phyloP scores from a whole-genome alignment of 2,888 invertebrate genomes.

The Emesis russula region DNA sequence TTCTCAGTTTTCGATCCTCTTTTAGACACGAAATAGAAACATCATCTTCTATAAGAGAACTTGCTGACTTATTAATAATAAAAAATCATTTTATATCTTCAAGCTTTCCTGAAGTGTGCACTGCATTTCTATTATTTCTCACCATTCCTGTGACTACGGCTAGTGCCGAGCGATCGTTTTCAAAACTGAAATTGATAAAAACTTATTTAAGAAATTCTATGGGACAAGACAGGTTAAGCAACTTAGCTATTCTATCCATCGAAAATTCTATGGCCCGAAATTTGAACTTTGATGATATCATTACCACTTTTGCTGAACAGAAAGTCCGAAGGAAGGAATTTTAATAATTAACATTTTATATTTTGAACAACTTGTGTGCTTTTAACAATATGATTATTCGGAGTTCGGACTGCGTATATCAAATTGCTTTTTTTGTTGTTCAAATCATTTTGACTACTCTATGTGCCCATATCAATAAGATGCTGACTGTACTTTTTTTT shows the following conservation, averaged over 20 bases:
- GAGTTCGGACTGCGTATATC: too few species aligned
- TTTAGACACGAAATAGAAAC: constrained; percentile 6
- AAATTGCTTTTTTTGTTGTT: constrained; percentile 25
- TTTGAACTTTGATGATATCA: constrained; percentile 61
- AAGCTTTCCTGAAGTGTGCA: constrained; percentile 46
- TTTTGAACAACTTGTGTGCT: too few species aligned
- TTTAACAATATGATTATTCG: too few species aligned
- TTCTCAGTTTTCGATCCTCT: constrained; percentile 35
- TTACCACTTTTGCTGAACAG: constrained; percentile 50
- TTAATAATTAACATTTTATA: constrained; percentile 39
- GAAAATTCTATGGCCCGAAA: constrained; percentile 57
- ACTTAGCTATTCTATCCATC: constrained; percentile 58
- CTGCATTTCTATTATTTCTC: constrained; percentile 38
- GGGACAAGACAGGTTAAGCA: constrained; percentile 48
- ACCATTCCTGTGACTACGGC: constrained; percentile 30
- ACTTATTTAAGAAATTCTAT: constrained; percentile 60
- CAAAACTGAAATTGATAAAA: constrained; percentile 55
- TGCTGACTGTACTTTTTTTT: too few species aligned
- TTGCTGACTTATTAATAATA: constrained; percentile 48
- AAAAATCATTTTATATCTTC: constrained; percentile 34
- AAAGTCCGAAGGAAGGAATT: constrained; percentile 37
- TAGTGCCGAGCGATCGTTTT: constrained; percentile 47
- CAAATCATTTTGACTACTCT: constrained; percentile 7
- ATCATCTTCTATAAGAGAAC: constrained; percentile 36
- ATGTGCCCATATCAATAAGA: neutral